Evolutionary conservation across 2,888 invertebrate genomes (phyloP), one percentile per base, ranked within the genome.

Genomic region (Oegoconia quadripuncta): DNA sequence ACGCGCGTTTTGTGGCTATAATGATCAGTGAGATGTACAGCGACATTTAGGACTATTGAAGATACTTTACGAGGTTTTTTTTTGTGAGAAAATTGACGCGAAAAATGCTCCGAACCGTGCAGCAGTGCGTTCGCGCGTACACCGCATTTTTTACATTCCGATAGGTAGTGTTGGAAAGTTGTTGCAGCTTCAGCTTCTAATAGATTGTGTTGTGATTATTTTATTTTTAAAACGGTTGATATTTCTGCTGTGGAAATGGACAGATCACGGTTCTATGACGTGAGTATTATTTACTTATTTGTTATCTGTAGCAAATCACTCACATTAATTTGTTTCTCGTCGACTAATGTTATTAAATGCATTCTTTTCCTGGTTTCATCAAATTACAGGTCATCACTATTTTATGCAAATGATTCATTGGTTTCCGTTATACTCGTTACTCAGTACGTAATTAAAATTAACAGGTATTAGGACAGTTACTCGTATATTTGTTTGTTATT

Each of bases 141-240:
- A 54, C 27, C 57, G 71, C 73, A 64, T 71, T 61, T 66, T 63
- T 72, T 64, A 63, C 60, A 74, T 68, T 65, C 67, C 69, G 59
- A 65, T 72, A 71, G 59, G 65, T 72, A 71, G 58, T 67, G 62
- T 72, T 73, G 55, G 67, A 75, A 74, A 75, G 76, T 74, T 70
- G 61, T 60, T 54, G 38, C 39, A 59, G 57, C 59, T 56, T 44
- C 44, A 46, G 54, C 50, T 59, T 68, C 68, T 62, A 59, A 53
- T 60, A 52, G 55, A 39, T 59, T 61, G 51, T 53, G 41, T 63
- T 63, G 55, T 55, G 59, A 50, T 53, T 48, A 48, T 51, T 55
- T 59, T 52, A 48, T 51, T 48, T 52, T 49, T 39, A 22, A n/a
- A n/a, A 39, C 39, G 37, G 50, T 46, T n/a, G 45, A 42, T 41